Base-by-base conservation (phyloP, 1,140 invertebrate genomes). In the Diorhabda sublineata region DNA sequence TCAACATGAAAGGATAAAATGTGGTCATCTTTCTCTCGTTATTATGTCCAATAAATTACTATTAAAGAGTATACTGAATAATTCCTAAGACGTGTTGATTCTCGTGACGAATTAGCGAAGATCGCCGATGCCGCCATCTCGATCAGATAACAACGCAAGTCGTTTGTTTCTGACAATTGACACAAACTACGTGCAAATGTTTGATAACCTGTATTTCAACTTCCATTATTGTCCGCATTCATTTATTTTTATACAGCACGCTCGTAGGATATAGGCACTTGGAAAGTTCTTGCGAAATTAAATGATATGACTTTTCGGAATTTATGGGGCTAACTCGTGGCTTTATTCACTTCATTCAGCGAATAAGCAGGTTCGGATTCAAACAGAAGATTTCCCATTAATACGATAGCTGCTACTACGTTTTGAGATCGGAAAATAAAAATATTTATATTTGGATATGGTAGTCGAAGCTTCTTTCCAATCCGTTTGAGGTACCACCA, bases 171-270 rank as follows among this genome's bases (percentile, higher is more conserved):
- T 58, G 68, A 72, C 75, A 76, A 76, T 76, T 76, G 73, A 75
- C 75, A 71, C 71, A 75, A 76, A 76, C 75, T 75, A 76, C 69
- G 75, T 76, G 75, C 73, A 75, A 76, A 76, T 76, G 75, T 76
- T 76, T 73, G 70, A 76, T 74, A 76, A 76, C 75, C 73, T 71
- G 75, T 76, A 76, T 74, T 76, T 73, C 75, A 75, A 75, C 71
- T 75, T 72, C 75, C 73, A 74, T 76, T 74, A 73, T 74, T 73
- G 73, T 76, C 75, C 58, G 63, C 47, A 69, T 59, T 74, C 74
- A 72, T 76, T 76, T 76, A 71, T 73, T 76, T 76, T 76, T 76
- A 74, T 76, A 73, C 74, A 74, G 72, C 74, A 65, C 61, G 67
- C 65, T 75, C 69, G 60, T 69, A 63, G 71, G 69, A 72, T 62